Percentiles rank a stretch among this genome's conserved stretches.
Conservation (phyloP, 2,888 invertebrate species). For the Congeria kusceri region DNA sequence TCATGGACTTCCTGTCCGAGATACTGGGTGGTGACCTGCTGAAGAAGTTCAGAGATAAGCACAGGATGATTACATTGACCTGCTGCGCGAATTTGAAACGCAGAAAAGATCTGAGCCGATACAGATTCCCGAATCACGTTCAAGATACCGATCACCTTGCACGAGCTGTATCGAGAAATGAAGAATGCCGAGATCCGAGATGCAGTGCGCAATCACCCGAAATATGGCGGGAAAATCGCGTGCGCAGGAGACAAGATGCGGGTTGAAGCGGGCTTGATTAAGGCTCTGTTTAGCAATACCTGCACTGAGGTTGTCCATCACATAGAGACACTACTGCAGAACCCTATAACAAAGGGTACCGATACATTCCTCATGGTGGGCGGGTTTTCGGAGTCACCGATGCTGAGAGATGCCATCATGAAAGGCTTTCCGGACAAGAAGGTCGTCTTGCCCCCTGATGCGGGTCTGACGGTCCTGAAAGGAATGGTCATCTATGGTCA, state of each 20-base stretch:
- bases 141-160: constrained; percentile 38
- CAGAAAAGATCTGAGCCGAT: constrained; percentile 44
- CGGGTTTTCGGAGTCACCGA: constrained; percentile 22
- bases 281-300: constrained; percentile 8
- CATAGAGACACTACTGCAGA: not conserved
- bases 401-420: constrained; percentile 15
- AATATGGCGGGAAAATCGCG: constrained; percentile 3
- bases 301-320: not conserved
- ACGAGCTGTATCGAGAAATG: constrained; percentile 25
- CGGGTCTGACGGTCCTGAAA: constrained; percentile 23
- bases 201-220: constrained; percentile 5
- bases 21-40: constrained; percentile 17
- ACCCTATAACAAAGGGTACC: not conserved
- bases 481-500: constrained; percentile 26
- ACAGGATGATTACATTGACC: constrained; percentile 39
- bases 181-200: constrained; percentile 30
- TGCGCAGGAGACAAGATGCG: constrained; percentile 21
- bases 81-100: constrained; percentile 50
- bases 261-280: not conserved
- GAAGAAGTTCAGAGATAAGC: constrained; percentile 22
- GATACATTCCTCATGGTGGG: constrained; percentile 22
- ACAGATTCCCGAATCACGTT: constrained; percentile 36
- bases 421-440: constrained; percentile 9
- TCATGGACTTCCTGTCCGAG: constrained; percentile 26
- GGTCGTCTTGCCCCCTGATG: constrained; percentile 20